Conservation (phyloP, 2,113 vertebrate species). For the Ceratotherium simum region DNA sequence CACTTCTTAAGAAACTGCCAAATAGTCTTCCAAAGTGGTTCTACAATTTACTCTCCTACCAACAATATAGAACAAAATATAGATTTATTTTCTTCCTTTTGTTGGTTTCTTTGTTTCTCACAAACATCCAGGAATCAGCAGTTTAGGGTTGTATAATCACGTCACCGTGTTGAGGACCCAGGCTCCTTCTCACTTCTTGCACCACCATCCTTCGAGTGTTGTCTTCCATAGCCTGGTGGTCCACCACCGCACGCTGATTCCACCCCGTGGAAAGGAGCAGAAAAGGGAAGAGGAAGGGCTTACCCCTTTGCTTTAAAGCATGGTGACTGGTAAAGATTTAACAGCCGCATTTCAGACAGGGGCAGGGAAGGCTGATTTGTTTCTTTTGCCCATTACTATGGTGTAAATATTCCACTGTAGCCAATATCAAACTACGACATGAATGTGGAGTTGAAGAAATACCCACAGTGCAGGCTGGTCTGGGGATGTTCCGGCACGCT, state of each 20-base stretch:
- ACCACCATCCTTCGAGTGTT: too few species aligned
- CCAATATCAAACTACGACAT: neutral
- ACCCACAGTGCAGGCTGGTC: neutral
- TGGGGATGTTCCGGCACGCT: neutral
- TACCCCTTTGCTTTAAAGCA: accelerated
- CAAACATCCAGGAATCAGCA: accelerated
- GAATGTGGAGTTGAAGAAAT: neutral
- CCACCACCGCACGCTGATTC: neutral
- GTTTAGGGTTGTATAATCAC: neutral
- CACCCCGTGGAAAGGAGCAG: too few species aligned
- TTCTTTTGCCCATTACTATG: neutral
- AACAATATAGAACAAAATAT: accelerated
- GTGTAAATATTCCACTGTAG: neutral
- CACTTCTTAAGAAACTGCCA: neutral
- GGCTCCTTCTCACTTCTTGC: accelerated
- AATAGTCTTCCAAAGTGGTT: neutral
- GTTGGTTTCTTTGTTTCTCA: neutral
- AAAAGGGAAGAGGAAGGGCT: neutral
- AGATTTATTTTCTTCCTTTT: neutral
- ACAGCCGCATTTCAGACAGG: neutral
- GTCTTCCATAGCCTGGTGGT: neutral
- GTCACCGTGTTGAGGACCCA: neutral
- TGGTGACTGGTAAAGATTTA: neutral
- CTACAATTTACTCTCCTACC: accelerated
- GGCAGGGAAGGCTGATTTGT: neutral